Evolutionary conservation across 2,797 vertebrate species (phyloP).

Genomic region (Poeciliopsis turneri): DNA sequence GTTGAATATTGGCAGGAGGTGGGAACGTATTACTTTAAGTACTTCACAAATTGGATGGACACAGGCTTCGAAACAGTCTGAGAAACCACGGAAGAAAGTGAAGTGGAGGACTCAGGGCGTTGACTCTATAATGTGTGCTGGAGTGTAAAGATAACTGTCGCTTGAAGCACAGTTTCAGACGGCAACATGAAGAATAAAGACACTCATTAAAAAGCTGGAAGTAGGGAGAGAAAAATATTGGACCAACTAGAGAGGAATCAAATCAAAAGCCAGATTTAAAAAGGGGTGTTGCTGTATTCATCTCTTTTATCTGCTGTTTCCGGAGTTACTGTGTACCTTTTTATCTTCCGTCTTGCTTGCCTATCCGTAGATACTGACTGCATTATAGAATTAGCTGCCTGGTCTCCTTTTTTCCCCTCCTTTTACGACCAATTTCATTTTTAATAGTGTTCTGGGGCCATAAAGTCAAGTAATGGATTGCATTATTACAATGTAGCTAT

Average conservation of each 20-base stretch:
- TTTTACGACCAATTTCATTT: conserved; percentile 50
- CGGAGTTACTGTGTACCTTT: conserved; percentile 36
- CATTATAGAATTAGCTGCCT: conserved; percentile 42
- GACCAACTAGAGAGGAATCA: conserved; percentile 64
- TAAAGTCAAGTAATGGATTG: conserved; percentile 61
- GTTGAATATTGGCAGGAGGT: conserved; percentile 50
- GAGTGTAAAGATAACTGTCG: conserved; percentile 68
- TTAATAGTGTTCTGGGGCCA: conserved; percentile 56
- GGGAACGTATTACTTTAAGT: conserved; percentile 62
- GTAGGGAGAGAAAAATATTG: conserved; percentile 60
- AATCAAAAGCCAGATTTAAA: conserved; percentile 65
- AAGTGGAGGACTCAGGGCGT: conserved; percentile 67
- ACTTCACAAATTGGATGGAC: conserved; percentile 66
- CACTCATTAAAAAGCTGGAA: conserved; percentile 76
- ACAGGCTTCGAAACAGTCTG: conserved; percentile 47
- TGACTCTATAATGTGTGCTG: conserved; percentile 65
- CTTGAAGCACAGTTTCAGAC: conserved; percentile 66
- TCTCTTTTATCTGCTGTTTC: conserved; percentile 34
- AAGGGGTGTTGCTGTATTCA: conserved; percentile 58
- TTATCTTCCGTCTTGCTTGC: conserved; percentile 38
- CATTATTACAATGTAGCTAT: conserved; percentile 41
- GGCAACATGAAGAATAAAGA: conserved; percentile 67
- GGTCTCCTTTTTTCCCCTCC: conserved; percentile 33
- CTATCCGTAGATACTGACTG: conserved; percentile 39
- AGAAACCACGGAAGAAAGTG: conserved; percentile 42